Evolutionary conservation across 2,113 vertebrate genomes (phyloP).

Genomic region (Rhinoptilus africanus): DNA sequence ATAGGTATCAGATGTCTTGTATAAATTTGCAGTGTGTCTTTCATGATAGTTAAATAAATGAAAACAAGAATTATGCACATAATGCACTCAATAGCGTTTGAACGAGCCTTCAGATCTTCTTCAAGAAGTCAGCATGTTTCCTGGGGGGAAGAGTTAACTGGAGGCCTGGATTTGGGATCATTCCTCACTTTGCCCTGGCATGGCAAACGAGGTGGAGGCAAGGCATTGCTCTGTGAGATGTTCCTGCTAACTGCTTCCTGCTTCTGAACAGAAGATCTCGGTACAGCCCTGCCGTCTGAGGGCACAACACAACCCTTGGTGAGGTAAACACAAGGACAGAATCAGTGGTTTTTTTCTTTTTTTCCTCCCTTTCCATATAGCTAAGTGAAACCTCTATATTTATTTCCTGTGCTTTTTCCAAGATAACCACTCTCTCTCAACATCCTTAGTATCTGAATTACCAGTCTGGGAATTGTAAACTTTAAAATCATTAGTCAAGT

Average conservation of each 20-base stretch:
- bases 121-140: rapidly evolving
- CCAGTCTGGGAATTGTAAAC: not conserved
- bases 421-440: not conserved
- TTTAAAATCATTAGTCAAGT: not conserved
- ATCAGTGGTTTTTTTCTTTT: rapidly evolving
- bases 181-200: not conserved
- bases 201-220: rapidly evolving
- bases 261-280: not conserved
- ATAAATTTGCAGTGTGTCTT: not conserved
- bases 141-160: not conserved
- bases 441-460: not conserved
- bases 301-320: not conserved
- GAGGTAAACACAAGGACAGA: not conserved
- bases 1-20: not conserved
- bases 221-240: not conserved
- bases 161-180: not conserved
- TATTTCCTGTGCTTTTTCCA: not conserved
- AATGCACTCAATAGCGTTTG: not conserved
- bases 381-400: not conserved
- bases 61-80: not conserved
- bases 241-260: not conserved
- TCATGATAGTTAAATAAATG: not conserved
- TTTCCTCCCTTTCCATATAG: not conserved
- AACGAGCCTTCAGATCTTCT: not conserved
- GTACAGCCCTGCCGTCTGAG: not conserved